phyloP scores from a whole-genome alignment of 2,113 vertebrate species.

The Drymodes brunneopygia region DNA sequence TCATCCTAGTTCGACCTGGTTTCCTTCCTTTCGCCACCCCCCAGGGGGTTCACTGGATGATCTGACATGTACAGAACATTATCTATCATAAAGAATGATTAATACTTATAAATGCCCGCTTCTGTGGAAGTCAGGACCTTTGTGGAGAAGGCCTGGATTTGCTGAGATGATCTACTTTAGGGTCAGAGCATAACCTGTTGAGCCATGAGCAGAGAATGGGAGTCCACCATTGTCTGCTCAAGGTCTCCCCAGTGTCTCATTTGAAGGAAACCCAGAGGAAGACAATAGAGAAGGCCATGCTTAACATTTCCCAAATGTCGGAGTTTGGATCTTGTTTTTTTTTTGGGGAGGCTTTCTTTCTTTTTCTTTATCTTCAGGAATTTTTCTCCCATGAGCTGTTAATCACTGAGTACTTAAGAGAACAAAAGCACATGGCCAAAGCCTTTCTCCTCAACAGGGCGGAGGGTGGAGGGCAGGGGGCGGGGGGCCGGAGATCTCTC shows the following conservation, averaged over 20 bases:
- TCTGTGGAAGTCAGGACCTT: background rate
- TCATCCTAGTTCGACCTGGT: background rate
- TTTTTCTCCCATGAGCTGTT: too few relatives aligned
- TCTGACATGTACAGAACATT: background rate
- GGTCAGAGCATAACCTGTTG: background rate
- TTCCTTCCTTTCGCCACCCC: background rate
- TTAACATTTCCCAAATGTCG: background rate
- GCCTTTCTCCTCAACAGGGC: too few relatives aligned
- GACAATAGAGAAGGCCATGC: background rate
- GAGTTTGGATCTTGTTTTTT: too few relatives aligned
- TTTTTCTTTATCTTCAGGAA: too few relatives aligned
- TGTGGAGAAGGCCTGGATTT: background rate
- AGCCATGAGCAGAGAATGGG: background rate
- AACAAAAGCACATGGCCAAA: too few relatives aligned
- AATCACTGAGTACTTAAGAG: too few relatives aligned
- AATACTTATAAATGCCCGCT: background rate
- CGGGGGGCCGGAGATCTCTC: too few relatives aligned
- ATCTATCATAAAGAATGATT: background rate
- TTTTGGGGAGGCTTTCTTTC: too few relatives aligned
- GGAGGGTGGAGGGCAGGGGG: too few relatives aligned
- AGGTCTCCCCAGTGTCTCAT: background rate
- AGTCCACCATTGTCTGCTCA: background rate
- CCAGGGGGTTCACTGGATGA: rapidly evolving
- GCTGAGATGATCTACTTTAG: background rate
- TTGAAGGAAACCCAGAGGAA: background rate